A percentile compares a stretch with the other conserved stretches of the same genome.
Evolutionary conservation across 2,113 vertebrate species (phyloP).

Genomic region (Paedocypris sp.): DNA sequence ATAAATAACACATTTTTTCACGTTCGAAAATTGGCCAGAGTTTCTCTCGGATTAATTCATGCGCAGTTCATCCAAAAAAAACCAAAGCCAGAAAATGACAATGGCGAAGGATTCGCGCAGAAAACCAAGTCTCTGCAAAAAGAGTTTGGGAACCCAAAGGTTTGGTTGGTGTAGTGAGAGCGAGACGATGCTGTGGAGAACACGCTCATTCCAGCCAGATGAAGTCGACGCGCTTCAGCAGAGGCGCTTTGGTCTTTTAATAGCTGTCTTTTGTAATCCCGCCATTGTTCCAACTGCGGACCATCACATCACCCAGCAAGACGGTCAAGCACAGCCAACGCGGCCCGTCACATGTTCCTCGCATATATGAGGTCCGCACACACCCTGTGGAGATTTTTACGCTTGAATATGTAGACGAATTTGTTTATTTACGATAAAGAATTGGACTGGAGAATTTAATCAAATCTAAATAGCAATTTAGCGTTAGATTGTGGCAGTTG

Average conservation of each 20-base stretch:
- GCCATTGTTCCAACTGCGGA: constrained; percentile 47
- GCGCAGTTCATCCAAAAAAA: constrained; percentile 17
- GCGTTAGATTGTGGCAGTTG: no score
- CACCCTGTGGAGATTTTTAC: no score
- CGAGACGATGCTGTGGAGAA: constrained; percentile 14
- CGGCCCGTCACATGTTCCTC: constrained; percentile 25
- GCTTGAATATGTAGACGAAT: no score
- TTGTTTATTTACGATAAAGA: no score
- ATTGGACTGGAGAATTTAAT: no score
- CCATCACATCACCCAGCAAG: constrained; percentile 38
- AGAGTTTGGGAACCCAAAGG: no score
- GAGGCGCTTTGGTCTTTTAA: constrained; percentile 44
- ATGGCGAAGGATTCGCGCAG: background rate
- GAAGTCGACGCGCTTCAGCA: constrained; percentile 8
- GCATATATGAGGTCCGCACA: no score
- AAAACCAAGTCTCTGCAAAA: background rate
- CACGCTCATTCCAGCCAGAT: constrained; percentile 19
- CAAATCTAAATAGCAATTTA: no score
- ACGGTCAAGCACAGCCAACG: constrained; percentile 44
- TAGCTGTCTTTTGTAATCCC: constrained; percentile 44
- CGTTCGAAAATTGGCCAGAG: constrained; percentile 35
- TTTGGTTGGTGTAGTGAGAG: constrained; percentile 20
- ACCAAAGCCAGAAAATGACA: background rate
- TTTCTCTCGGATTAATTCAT: constrained; percentile 35
- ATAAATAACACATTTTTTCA: constrained; percentile 36